A percentile compares a stretch with the other conserved stretches of the same genome.
Conservation (phyloP, 2,797 vertebrate species). For the Diceros bicornis region DNA sequence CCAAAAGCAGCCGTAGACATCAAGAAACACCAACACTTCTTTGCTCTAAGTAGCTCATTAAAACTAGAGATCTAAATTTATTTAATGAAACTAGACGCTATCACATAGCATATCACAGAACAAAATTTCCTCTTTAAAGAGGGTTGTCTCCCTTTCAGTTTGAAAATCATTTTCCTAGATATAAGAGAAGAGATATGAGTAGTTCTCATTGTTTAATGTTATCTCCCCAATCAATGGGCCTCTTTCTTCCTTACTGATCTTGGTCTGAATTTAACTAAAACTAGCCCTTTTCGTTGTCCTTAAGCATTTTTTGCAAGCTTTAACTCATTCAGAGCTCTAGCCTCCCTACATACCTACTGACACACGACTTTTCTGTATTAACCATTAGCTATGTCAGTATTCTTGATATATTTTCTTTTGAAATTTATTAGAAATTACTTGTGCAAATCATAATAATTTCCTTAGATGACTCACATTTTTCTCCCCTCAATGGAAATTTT, state of each 20-base stretch:
- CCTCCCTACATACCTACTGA: not conserved
- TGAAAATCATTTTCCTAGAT: not conserved
- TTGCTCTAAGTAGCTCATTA: not conserved
- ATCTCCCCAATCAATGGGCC: not conserved
- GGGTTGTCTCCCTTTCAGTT: not conserved
- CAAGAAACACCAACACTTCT: not conserved
- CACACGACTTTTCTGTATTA: not conserved
- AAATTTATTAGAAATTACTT: not conserved
- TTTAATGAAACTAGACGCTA: not conserved
- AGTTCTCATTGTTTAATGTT: slow-evolving; percentile 14
- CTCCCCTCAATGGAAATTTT: not conserved
- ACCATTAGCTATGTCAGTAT: not conserved
- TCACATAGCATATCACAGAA: not conserved
- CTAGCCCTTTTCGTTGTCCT: not conserved
- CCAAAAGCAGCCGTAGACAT: not conserved
- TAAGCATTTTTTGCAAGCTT: not conserved
- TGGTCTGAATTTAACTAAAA: slow-evolving; percentile 26
- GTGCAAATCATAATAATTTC: not conserved
- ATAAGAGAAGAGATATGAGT: not conserved
- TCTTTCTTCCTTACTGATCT: not conserved
- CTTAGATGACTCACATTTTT: not conserved
- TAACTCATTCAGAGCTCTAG: slow-evolving; percentile 1
- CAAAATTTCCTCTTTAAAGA: not conserved
- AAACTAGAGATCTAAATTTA: not conserved
- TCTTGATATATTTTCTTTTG: not conserved